Conservation (phyloP, 1,140 invertebrate genomes). For the Pseudomyrmex gracilis region DNA sequence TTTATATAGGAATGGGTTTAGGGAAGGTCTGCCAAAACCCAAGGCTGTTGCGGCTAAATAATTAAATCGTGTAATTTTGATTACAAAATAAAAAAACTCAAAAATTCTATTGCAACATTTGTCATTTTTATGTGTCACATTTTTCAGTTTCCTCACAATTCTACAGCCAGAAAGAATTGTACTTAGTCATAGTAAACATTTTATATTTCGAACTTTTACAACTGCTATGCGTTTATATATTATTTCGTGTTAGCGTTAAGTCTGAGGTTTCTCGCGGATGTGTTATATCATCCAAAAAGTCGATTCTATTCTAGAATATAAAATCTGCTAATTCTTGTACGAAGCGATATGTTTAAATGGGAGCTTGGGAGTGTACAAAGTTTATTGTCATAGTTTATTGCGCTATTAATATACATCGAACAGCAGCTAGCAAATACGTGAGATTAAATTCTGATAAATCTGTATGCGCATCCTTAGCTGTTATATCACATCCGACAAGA, state of each 20-base stretch:
- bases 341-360: background rate
- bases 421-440: conserved; percentile 18
- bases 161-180: background rate
- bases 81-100: conserved; percentile 65
- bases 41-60: conserved; percentile 81
- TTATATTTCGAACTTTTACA: background rate
- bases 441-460: conserved; percentile 27
- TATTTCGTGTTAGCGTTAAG: background rate
- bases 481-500: conserved; percentile 52
- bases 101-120: conserved; percentile 18
- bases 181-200: background rate
- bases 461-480: background rate
- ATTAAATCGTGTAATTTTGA: conserved; percentile 59
- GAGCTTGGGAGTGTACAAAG: background rate
- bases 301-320: background rate
- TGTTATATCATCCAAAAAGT: background rate
- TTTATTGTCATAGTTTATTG: conserved; percentile 6
- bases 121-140: background rate
- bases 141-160: conserved; percentile 14
- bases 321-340: background rate
- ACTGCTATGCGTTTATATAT: background rate
- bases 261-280: background rate
- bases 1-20: conserved; percentile 82
- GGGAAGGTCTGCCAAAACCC: conserved; percentile 82
- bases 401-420: background rate